Conservation (phyloP, 2,797 vertebrate species). For the Astyanax mexicanus region DNA sequence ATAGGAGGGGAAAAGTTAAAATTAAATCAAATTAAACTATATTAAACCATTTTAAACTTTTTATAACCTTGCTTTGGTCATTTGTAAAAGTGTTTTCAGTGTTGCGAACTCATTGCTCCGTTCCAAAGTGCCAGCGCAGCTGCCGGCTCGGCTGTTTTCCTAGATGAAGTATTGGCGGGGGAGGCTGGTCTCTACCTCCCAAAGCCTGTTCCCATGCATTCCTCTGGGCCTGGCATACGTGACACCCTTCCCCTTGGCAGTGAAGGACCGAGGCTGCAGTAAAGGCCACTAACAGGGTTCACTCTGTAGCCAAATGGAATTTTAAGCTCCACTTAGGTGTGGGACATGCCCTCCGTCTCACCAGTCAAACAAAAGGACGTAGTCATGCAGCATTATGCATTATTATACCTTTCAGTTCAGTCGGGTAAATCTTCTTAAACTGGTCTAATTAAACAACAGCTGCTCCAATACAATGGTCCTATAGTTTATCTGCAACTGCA, state of each 20-base stretch:
- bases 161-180: constrained; percentile 23
- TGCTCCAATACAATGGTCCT: not conserved
- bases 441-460: constrained; percentile 54
- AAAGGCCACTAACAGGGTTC: constrained; percentile 48
- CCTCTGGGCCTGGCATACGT: constrained; percentile 66
- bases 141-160: constrained; percentile 21
- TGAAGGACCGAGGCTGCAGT: constrained; percentile 38
- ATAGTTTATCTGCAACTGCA: not conserved
- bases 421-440: constrained; percentile 64
- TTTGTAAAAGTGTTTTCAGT: not conserved
- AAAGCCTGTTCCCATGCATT: constrained; percentile 70
- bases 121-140: constrained; percentile 32
- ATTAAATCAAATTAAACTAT: no score
- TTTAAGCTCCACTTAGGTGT: constrained; percentile 72
- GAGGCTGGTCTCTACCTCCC: constrained; percentile 27
- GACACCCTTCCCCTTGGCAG: constrained; percentile 49
- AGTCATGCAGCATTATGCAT: constrained; percentile 38
- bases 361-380: constrained; percentile 69
- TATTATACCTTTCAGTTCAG: not conserved
- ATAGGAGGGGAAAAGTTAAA: no score
- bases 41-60: no score
- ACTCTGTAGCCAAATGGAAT: constrained; percentile 68
- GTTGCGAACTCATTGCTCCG: constrained; percentile 16
- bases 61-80: not conserved
- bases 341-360: constrained; percentile 61